Evolutionary conservation across 2,888 invertebrate species (phyloP).

Genomic region (Nezara viridula): DNA sequence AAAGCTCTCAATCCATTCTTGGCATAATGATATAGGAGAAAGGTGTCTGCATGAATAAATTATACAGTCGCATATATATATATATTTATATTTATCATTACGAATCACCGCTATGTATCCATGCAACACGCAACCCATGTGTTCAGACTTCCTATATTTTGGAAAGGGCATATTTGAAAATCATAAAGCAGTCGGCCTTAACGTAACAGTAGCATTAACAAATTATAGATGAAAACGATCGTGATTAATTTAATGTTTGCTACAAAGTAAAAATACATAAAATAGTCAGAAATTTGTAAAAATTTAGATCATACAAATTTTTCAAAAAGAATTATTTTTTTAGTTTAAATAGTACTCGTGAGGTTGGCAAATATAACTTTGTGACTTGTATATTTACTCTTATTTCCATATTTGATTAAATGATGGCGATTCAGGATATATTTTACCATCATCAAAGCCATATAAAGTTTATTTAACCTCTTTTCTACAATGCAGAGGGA

Average conservation of each 20-base stretch:
- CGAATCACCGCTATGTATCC: neutral
- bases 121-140: neutral
- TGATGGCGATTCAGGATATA: too few relatives aligned
- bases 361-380: too few relatives aligned
- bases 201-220: neutral
- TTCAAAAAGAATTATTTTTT: too few relatives aligned
- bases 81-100: neutral
- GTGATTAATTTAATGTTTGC: neutral
- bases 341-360: too few relatives aligned
- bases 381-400: too few relatives aligned
- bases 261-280: neutral
- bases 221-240: neutral
- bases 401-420: too few relatives aligned
- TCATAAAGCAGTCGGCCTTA: neutral
- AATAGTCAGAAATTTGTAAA: too few relatives aligned
- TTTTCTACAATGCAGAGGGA: too few relatives aligned
- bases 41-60: neutral
- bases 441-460: too few relatives aligned
- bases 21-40: conserved; percentile 6
- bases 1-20: neutral
- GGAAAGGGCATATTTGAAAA: neutral
- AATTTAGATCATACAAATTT: too few relatives aligned
- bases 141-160: neutral
- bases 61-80: neutral
- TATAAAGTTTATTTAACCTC: too few relatives aligned